These are phyloP conservation scores for Drosophila pullipes DNA, from an alignment of 2,888 invertebrate genomes.

Conservation along the genomic window DNA sequence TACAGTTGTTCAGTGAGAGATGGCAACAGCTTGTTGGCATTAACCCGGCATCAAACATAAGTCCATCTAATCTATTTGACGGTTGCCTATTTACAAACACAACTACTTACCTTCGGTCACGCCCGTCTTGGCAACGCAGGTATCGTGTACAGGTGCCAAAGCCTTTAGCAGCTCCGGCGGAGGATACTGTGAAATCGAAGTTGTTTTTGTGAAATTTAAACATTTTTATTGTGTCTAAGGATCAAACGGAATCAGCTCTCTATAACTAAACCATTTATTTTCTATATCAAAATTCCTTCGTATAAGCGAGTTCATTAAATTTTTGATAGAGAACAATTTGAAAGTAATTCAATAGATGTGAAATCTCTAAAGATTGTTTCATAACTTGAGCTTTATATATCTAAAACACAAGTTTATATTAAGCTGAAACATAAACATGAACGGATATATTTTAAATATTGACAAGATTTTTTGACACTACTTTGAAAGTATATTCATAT, in stretches of 20 bases:
- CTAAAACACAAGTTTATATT: not conserved
- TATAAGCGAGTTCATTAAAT: not conserved
- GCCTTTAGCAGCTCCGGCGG: constrained; percentile 72
- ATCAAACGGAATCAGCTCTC: not conserved
- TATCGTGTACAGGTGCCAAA: constrained; percentile 72
- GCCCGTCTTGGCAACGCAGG: constrained; percentile 76
- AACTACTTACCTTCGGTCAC: constrained; percentile 77
- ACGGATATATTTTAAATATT: not conserved
- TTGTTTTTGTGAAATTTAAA: not conserved
- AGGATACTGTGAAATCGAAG: constrained; percentile 66
- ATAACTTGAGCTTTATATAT: too few relatives aligned
- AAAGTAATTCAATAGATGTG: not conserved
- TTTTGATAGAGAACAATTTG: not conserved
- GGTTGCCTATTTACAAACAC: constrained; percentile 22
- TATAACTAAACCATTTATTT: not conserved
- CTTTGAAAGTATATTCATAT: not conserved
- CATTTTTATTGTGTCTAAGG: not conserved
- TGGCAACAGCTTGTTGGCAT: constrained; percentile 43
- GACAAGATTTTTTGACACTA: not conserved
- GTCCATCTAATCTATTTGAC: constrained; percentile 15
- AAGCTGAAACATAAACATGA: not conserved
- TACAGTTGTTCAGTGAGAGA: constrained; percentile 30
- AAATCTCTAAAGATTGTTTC: not conserved
- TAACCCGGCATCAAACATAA: constrained; percentile 19
- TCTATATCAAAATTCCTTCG: not conserved